Evolutionary conservation across 2,797 vertebrate species (phyloP).

Genomic region (Odontamblyopus rebecca): DNA sequence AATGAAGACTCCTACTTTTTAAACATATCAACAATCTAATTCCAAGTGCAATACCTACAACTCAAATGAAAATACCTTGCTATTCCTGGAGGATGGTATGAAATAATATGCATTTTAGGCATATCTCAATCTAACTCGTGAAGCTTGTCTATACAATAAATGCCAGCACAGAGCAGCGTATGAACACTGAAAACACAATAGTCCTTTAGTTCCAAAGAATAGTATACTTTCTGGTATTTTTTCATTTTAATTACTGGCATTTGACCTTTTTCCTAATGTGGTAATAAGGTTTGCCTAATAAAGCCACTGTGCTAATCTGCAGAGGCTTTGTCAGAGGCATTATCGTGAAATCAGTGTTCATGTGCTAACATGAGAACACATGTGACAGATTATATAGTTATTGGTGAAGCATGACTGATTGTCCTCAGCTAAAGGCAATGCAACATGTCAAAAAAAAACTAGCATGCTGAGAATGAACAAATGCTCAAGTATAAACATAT

Average conservation of each 20-base stretch:
- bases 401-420: constrained; percentile 5
- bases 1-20: no score
- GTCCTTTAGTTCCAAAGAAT: neutral
- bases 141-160: no score
- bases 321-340: neutral
- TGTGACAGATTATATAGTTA: constrained; percentile 4
- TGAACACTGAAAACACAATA: neutral
- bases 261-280: neutral
- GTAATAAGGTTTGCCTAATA: neutral
- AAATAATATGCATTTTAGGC: no score
- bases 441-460: neutral
- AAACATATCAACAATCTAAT: no score
- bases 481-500: neutral
- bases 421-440: neutral
- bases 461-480: neutral
- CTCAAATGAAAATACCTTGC: no score
- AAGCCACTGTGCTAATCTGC: neutral
- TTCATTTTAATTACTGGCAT: neutral
- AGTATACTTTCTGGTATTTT: neutral
- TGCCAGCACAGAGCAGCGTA: no score
- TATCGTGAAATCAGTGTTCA: neutral
- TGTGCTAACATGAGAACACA: constrained; percentile 1
- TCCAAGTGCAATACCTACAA: no score
- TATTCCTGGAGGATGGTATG: no score
- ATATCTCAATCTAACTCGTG: no score